Evolutionary conservation across 2,888 invertebrate genomes (phyloP), one percentile per base, ranked within the genome.

Genomic region (Panopea generosa): DNA sequence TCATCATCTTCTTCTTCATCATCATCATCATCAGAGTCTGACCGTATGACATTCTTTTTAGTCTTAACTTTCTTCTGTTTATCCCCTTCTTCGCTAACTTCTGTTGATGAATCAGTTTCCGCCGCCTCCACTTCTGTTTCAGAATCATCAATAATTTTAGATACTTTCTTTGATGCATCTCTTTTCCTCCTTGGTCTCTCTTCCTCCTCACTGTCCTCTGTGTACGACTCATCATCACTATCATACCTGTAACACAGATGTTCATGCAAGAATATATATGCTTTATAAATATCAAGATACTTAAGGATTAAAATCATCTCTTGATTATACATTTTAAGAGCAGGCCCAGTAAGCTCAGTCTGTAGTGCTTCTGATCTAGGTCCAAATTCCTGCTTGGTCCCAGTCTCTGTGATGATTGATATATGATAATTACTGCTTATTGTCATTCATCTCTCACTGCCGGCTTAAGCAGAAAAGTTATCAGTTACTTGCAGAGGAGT

Each of bases 21-120:
- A 3, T 55, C 49, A 9, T 66, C 72, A 14, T 45, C 65, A 6
- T 71, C 74, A 3, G 81, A 70, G 6, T 77, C 75, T 16, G 79
- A 76, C 18, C 60, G 24, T 26, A 76, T 74, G 18, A 79, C 66
- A 43, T 66, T 72, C 61, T 74, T 82, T 60, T 72, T 81, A 61
- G 68, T 82, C 60, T 53, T 60, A 18, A 7, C 22, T 49, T 20
- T 2, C 22, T 11, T n/a, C 45, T 71, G 68, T 22, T 16, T 50
- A 40, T 60, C 47, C 14, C 68, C 50, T 7, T 61, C 57, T 18
- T 79, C 76, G 62, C 65, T 71, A 9, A 60, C 68, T 16, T 75
- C 74, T 33, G 69, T 70, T 16, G 59, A 62, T 29, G 75, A 70
- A 7, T 40, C 53, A 16, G 20, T 18, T 6, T 38, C 52, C 9